Evolutionary conservation across 2,113 vertebrate species (phyloP).

Genomic region (Chelonoidis abingdonii): DNA sequence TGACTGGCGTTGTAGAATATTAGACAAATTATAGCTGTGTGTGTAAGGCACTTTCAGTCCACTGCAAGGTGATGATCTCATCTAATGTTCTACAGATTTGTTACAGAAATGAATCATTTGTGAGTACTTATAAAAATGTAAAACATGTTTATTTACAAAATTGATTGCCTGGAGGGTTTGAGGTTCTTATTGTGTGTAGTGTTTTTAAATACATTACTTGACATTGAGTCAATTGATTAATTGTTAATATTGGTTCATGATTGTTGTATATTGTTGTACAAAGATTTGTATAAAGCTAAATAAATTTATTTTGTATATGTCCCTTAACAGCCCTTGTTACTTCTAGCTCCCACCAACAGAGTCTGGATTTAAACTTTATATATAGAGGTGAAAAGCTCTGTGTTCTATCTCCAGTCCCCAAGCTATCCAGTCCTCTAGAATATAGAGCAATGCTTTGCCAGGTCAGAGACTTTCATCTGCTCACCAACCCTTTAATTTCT

Average conservation of each 20-base stretch:
- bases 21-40: neutral
- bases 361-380: neutral
- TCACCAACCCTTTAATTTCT: neutral
- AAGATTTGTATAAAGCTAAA: neutral
- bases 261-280: neutral
- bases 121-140: neutral
- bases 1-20: neutral
- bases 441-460: neutral
- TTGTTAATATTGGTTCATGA: neutral
- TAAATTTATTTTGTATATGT: neutral
- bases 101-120: neutral
- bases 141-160: neutral
- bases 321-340: neutral
- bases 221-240: neutral
- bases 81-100: rapidly evolving
- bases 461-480: neutral
- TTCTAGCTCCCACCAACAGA: neutral
- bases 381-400: neutral
- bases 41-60: neutral
- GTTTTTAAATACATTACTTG: neutral
- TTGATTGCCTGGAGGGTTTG: neutral
- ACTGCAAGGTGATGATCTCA: neutral
- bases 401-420: neutral
- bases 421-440: neutral
- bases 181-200: neutral